Base-by-base conservation (phyloP, 2,797 vertebrate genomes). In the Lophotriccus pileatus region DNA sequence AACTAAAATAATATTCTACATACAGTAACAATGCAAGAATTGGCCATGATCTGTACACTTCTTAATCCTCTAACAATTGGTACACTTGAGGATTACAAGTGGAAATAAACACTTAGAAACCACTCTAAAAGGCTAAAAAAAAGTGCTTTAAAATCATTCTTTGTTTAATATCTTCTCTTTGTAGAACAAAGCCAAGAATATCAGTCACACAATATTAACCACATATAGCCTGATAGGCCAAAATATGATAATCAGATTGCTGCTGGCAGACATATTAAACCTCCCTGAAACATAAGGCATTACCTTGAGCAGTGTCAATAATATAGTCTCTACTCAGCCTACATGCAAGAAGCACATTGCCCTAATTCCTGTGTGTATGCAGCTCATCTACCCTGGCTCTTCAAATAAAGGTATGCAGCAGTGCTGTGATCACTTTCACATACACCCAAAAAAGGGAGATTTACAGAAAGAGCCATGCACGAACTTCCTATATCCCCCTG, bases 401-500 rank as follows among this genome's bases (percentile, higher is more conserved):
- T 46, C 43, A 89, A 77, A 84, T 10, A 62, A 74, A 77, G 25
- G 9, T 36, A 30, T 43, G n/a, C 30, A 84, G 62, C 66, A 87
- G 47, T 21, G 49, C 34, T 30, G 62, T 14, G 8, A 5, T 74
- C 74, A 53, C 16, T 39, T 80, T n/a, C 53, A 70, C 16, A 55
- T 8, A 46, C 0, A 5, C 7, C 2, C 4, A 1, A n/a, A 52
- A 80, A 50, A 69, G 4, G 6, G 6, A 28, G 5, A 52, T 68
- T 50, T n/a, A 16, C 2, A 17, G 53, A 56, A 84, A 34, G 50
- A 3, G 5, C 0, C 7, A 47, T 1, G 4, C 39, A 72, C 4
- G 30, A 63, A 32, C 9, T 34, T 41, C 19, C 20, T 34, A n/a
- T 32, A 19, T 70, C 4, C 9, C 24, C 18, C 12, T 37, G 43